These are phyloP conservation scores for Cinara cedri DNA, from an alignment of 2,888 invertebrate genomes.

Conservation along the genomic window DNA sequence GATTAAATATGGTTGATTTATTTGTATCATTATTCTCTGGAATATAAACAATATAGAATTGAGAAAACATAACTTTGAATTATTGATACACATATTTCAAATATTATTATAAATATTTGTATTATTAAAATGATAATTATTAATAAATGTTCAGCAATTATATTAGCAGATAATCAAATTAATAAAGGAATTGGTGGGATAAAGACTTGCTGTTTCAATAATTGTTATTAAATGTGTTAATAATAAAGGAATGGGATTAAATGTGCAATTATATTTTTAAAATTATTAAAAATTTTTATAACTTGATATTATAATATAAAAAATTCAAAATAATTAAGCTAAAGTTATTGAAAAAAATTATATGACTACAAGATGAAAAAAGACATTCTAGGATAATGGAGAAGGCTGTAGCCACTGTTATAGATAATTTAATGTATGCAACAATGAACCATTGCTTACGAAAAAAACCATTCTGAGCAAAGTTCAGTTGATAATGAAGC, in stretches of 20 bases:
- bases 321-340: no score
- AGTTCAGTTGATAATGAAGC: no score
- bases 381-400: no score
- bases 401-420: no score
- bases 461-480: no score
- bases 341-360: background rate
- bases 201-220: constrained; percentile 19
- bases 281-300: no score
- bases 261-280: background rate
- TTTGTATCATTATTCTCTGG: constrained; percentile 21
- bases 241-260: constrained; percentile 10
- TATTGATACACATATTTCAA: constrained; percentile 10
- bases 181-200: constrained; percentile 5
- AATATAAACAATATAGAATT: constrained; percentile 1
- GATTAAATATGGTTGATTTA: no score
- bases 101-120: constrained; percentile 21
- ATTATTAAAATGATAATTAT: background rate
- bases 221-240: constrained; percentile 7
- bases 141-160: no score
- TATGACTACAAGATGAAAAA: constrained; percentile 14
- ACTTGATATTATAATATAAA: no score
- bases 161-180: constrained; percentile 7
- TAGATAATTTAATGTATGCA: no score
- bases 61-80: constrained; percentile 28
- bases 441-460: no score